Evolutionary conservation across 2,888 invertebrate genomes (phyloP), one percentile per base, ranked within the genome.

Genomic region (Scaptomyza cyrtandrae): DNA sequence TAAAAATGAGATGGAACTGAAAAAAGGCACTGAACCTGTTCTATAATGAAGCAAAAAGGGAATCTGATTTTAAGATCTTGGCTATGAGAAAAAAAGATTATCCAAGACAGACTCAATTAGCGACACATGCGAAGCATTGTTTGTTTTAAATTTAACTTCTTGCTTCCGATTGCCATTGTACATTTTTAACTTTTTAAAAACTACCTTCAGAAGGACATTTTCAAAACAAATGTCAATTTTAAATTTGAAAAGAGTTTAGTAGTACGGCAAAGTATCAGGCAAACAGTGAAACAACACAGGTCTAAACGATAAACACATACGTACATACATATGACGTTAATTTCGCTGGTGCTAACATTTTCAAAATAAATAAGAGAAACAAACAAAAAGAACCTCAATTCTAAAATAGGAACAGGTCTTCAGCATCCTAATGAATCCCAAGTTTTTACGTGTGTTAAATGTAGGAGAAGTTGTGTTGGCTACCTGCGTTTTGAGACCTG

Each of bases 301-400:
- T n/a, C 31, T 16, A 7, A 33, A 13, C 3, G 7, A 5, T 6
- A 14, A 11, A 16, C 31, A 7, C 16, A 16, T 33, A 27, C 27
- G 3, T 27, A 14, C 10, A 24, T 10, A n/a, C 10, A 19, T 19
- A n/a, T n/a, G n/a, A n/a, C n/a, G n/a, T n/a, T n/a, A n/a, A n/a
- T n/a, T n/a, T n/a, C n/a, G n/a, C n/a, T 88, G 87, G n/a, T 57
- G 24, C 33, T 10, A 9, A 65, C 85, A 75, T 84, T 78, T 71
- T 24, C 24, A 24, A 24, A 24, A 24, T 24, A 3, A 24, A 24
- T 24, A 86, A 29, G 29, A 70, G 62, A 87, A 84, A 85, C 24
- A 24, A 24, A 24, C 24, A 24, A 24, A 24, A 24, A 24, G 24
- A 24, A 24, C 24, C 24, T 80, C 87, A 84, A 80, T 69, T 68